These are phyloP conservation scores for Mesocricetus auratus DNA, from an alignment of 2,113 vertebrate species.

Conservation along the genomic window DNA sequence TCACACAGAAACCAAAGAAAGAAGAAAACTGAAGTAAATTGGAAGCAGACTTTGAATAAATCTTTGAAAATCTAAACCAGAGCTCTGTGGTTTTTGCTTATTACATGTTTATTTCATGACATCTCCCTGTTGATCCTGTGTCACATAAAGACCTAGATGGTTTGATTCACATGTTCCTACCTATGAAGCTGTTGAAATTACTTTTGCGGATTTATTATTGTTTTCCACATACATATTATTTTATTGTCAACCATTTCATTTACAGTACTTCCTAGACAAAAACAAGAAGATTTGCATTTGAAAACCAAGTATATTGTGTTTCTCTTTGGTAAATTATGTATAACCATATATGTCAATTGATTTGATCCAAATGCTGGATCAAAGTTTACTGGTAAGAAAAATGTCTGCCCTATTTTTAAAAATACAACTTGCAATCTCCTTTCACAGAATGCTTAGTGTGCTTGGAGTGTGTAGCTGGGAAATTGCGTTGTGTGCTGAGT, in stretches of 20 bases:
- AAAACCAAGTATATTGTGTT: neutral
- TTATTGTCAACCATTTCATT: neutral
- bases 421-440: neutral
- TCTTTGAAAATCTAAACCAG: conserved; percentile 81
- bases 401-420: neutral
- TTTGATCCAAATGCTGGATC: neutral
- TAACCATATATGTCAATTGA: neutral
- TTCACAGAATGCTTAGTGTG: neutral
- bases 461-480: too few species aligned
- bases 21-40: conserved; percentile 80
- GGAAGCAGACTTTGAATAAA: conserved; percentile 82
- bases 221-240: neutral
- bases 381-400: neutral
- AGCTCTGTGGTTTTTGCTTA: conserved; percentile 75
- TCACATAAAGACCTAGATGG: conserved; percentile 68
- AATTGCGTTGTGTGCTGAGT: neutral
- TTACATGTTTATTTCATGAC: conserved; percentile 74
- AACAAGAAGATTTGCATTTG: neutral
- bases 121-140: conserved; percentile 77
- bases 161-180: conserved; percentile 55
- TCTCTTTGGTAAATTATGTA: neutral
- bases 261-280: neutral
- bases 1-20: conserved; percentile 34
- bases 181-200: neutral
- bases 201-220: neutral